Conservation (phyloP, 2,797 vertebrate genomes). For the Tachyglossus aculeatus region DNA sequence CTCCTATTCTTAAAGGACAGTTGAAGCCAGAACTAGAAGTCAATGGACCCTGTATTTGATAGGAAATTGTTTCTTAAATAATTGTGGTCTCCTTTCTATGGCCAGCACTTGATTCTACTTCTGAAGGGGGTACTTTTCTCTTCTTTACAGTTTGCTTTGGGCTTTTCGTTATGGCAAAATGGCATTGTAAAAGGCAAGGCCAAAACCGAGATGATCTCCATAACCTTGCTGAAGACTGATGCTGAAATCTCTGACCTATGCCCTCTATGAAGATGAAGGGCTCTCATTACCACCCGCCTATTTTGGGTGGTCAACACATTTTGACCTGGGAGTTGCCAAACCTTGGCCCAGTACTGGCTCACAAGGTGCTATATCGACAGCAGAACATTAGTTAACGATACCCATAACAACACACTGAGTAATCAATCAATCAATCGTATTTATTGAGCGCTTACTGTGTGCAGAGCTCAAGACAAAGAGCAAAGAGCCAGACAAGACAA, state of each 20-base stretch:
- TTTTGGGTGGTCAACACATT: background rate
- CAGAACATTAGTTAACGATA: background rate
- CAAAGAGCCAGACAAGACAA: background rate
- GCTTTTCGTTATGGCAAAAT: too few relatives aligned
- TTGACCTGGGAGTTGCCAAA: background rate
- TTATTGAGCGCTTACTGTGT: too few relatives aligned
- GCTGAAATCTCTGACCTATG: background rate
- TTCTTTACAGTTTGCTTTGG: too few relatives aligned
- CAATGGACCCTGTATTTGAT: too few relatives aligned
- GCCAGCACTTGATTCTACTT: too few relatives aligned
- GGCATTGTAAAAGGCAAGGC: slow-evolving; percentile 3
- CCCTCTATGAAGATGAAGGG: background rate
- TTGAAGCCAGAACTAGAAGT: too few relatives aligned
- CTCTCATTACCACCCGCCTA: background rate
- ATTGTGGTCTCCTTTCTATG: too few relatives aligned
- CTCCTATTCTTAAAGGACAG: too few relatives aligned
- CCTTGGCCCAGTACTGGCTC: background rate
- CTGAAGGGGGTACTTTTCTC: too few relatives aligned
- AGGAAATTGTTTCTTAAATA: too few relatives aligned
- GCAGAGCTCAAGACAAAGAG: too few relatives aligned
- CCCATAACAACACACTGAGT: background rate
- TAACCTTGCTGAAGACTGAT: background rate
- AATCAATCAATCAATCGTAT: too few relatives aligned
- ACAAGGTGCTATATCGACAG: background rate
- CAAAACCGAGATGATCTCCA: background rate